Conservation (phyloP, 2,888 invertebrate species). For the Synergus laeviventris region DNA sequence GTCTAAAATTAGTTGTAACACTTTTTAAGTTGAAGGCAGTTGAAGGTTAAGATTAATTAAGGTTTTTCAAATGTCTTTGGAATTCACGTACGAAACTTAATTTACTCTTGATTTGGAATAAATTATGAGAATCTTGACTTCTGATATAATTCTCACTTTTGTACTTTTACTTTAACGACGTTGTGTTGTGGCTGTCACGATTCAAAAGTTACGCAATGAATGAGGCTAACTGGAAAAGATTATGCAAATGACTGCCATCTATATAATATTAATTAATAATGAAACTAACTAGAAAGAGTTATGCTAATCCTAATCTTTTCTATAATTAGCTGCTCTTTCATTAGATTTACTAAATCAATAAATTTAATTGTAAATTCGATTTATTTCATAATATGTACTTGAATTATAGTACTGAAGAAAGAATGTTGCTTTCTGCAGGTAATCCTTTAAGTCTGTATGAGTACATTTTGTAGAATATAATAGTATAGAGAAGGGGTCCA, state of each 20-base stretch:
- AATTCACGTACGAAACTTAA: no score
- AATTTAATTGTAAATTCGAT: background rate
- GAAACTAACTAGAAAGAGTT: no score
- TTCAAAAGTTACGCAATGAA: background rate
- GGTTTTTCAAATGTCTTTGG: background rate
- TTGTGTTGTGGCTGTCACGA: background rate
- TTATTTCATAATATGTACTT: background rate
- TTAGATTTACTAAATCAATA: background rate
- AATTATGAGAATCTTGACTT: no score
- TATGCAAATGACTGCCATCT: background rate
- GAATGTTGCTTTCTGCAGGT: background rate
- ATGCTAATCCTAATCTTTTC: no score
- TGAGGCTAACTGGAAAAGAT: background rate
- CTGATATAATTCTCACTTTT: no score
- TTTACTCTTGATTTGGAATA: no score
- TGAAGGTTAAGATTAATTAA: no score
- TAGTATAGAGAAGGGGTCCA: slow-evolving; percentile 41
- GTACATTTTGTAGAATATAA: background rate
- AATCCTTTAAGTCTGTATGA: background rate
- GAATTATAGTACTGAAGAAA: background rate
- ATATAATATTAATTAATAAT: no score
- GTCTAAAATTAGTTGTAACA: no score
- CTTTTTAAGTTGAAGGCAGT: no score
- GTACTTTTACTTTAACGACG: background rate
- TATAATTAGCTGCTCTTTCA: background rate